A percentile compares a stretch with the other conserved stretches of the same genome.
phyloP scores from a whole-genome alignment of 92 coral and sea anemone genomes.

The Plumapathes pennacea region DNA sequence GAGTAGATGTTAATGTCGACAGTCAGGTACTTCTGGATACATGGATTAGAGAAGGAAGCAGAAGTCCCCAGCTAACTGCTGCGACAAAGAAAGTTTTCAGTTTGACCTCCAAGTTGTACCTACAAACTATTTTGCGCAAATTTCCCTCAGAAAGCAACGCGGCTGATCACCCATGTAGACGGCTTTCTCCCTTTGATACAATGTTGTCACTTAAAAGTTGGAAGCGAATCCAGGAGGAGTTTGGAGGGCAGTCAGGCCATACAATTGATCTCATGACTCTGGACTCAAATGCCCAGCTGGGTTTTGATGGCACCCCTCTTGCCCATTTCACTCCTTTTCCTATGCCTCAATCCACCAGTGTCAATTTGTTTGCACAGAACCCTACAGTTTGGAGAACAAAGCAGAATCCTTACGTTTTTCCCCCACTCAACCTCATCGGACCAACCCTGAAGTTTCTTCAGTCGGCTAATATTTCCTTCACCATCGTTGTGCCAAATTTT shows the following conservation, averaged over 20 bases:
- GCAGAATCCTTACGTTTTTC: slow-evolving; percentile 32
- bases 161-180: slow-evolving; percentile 7
- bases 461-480: too few relatives aligned
- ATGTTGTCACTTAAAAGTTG: slow-evolving; percentile 11
- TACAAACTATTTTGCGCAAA: not conserved
- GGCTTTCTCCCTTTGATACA: slow-evolving; percentile 5
- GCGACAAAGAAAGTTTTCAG: not conserved
- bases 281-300: slow-evolving; percentile 22
- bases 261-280: slow-evolving; percentile 39
- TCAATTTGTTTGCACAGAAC: slow-evolving; percentile 31
- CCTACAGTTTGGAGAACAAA: slow-evolving; percentile 6
- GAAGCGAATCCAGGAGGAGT: slow-evolving; percentile 7
- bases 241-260: slow-evolving; percentile 40
- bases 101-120: not conserved
- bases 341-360: slow-evolving; percentile 15
- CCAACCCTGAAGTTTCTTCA: too few relatives aligned
- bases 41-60: too few relatives aligned
- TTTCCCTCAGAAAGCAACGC: slow-evolving; percentile 19
- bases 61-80: too few relatives aligned
- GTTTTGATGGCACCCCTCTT: slow-evolving; percentile 17
- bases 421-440: slow-evolving; percentile 47
- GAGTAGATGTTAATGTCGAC: slow-evolving; percentile 11
- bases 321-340: slow-evolving; percentile 22
- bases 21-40: not conserved
- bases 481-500: too few relatives aligned